These are phyloP conservation scores for Rutilus rutilus DNA, from an alignment of 2,113 vertebrate genomes.

Conservation along the genomic window DNA sequence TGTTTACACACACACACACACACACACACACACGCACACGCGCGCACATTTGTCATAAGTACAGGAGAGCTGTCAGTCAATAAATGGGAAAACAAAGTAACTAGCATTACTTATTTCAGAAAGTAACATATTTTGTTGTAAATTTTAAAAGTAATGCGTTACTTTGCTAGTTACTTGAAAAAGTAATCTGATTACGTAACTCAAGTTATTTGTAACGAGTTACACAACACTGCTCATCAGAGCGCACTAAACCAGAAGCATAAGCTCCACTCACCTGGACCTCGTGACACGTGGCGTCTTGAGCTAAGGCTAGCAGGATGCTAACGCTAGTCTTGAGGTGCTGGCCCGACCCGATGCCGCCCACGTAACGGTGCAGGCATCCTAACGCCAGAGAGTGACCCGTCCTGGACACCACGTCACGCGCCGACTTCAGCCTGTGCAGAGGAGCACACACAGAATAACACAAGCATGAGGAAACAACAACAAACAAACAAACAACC, in stretches of 20 bases:
- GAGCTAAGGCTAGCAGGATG: conserved; percentile 94
- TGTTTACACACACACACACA: no score
- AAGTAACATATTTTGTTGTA: no score
- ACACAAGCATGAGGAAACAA: background rate
- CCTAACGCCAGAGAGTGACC: conserved; percentile 97
- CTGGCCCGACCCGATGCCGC: conserved; percentile 98
- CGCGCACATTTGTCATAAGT: no score
- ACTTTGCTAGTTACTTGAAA: no score
- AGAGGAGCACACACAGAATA: background rate
- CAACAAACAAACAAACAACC: background rate
- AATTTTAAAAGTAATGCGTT: no score
- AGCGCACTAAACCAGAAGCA: background rate
- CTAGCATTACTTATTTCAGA: no score
- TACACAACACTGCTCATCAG: no score
- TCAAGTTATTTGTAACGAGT: no score
- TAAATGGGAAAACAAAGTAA: no score
- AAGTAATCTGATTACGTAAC: no score
- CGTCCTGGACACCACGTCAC: conserved; percentile 96
- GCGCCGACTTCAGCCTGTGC: conserved; percentile 91
- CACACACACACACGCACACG: no score
- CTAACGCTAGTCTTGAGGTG: conserved; percentile 99
- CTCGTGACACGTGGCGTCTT: conserved; percentile 96
- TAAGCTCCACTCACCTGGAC: conserved; percentile 84
- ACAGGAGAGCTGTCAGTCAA: no score
- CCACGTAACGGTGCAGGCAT: conserved; percentile 97